Percentiles rank a stretch among this genome's conserved stretches.
Evolutionary conservation across 2,113 vertebrate species (phyloP).

Genomic region (Labrus mixtus): DNA sequence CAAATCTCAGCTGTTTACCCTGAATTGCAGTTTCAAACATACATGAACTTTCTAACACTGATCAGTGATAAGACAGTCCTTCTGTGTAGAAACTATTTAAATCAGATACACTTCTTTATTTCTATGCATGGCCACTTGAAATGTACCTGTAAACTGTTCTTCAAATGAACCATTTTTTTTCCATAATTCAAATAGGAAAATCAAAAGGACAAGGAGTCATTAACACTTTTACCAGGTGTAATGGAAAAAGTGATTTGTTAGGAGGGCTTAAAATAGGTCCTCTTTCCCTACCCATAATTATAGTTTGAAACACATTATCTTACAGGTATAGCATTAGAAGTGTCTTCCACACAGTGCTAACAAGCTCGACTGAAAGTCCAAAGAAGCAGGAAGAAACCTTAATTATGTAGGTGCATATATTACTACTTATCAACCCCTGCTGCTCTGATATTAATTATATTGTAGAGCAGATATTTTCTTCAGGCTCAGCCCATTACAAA

Average conservation of each 20-base stretch:
- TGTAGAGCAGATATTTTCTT: conserved; percentile 59
- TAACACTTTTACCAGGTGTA: conserved; percentile 85
- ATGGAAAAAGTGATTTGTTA: conserved; percentile 85
- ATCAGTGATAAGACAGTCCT: conserved; percentile 35
- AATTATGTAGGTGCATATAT: conserved; percentile 81
- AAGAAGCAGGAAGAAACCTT: conserved; percentile 72
- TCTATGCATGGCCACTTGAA: conserved; percentile 64
- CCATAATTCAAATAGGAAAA: conserved; percentile 83
- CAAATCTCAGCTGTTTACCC: conserved; percentile 18
- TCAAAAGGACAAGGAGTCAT: conserved; percentile 84
- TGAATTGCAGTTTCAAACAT: conserved; percentile 13
- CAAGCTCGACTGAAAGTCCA: conserved; percentile 73
- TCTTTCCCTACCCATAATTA: conserved; percentile 83
- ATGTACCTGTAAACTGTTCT: conserved; percentile 76
- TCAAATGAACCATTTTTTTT: conserved; percentile 80
- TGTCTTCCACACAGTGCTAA: conserved; percentile 76
- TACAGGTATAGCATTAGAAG: conserved; percentile 79
- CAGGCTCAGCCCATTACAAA: conserved; percentile 68
- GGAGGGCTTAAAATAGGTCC: conserved; percentile 83
- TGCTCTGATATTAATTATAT: conserved; percentile 76
- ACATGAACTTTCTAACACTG: conserved; percentile 28
- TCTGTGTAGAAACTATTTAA: conserved; percentile 69
- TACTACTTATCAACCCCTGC: conserved; percentile 69
- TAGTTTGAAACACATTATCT: conserved; percentile 84
- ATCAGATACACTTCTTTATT: conserved; percentile 61